These are phyloP conservation scores for Coregonus clupeaformis DNA, from an alignment of 2,113 vertebrate species.

Conservation along the genomic window DNA sequence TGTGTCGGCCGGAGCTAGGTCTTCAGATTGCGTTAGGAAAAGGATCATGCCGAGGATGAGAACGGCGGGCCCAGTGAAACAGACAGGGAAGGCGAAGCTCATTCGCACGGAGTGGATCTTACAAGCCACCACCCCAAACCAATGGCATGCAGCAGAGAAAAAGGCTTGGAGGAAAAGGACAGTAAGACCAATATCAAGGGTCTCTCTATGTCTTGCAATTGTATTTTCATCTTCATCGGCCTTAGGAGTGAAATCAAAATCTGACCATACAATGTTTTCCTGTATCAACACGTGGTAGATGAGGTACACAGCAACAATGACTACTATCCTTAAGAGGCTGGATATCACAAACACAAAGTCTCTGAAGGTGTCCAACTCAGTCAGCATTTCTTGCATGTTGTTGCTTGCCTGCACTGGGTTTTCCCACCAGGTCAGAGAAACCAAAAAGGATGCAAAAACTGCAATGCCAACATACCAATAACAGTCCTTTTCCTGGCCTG, in stretches of 20 bases:
- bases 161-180: conserved; percentile 73
- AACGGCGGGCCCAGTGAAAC: conserved; percentile 64
- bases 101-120: conserved; percentile 75
- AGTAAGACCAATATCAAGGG: conserved; percentile 58
- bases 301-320: conserved; percentile 67
- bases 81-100: conserved; percentile 73
- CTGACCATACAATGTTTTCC: conserved; percentile 40
- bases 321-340: conserved; percentile 68
- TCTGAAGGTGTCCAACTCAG: conserved; percentile 65
- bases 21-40: conserved; percentile 51
- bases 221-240: no score
- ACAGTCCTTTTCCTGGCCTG: conserved; percentile 13
- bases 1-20: background rate
- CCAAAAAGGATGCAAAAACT: conserved; percentile 63
- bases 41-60: conserved; percentile 66
- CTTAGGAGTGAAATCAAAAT: conserved; percentile 37
- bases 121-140: conserved; percentile 80
- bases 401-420: conserved; percentile 73
- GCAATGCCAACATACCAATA: conserved; percentile 66
- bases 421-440: conserved; percentile 80
- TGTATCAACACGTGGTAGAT: conserved; percentile 53
- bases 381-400: conserved; percentile 52
- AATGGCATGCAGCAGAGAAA: conserved; percentile 76
- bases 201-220: conserved; percentile 13
- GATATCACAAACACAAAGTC: conserved; percentile 72